A percentile compares a stretch with the other conserved stretches of the same genome.
These are phyloP conservation scores for Poeciliopsis infans DNA, from an alignment of 2,797 vertebrate species.

Conservation along the genomic window DNA sequence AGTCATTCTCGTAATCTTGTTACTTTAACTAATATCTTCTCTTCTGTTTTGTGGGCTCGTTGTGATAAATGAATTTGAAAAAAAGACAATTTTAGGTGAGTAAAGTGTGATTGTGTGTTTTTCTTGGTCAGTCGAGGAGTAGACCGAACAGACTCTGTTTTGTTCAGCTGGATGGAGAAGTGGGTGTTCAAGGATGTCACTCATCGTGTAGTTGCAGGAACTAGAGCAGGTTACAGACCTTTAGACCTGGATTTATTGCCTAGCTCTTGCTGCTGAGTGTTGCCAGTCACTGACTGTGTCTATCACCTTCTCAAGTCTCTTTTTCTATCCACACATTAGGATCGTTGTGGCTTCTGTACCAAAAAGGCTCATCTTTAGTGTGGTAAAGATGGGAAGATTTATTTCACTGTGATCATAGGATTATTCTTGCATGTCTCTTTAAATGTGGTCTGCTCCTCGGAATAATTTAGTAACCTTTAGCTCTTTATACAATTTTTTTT, in stretches of 20 bases:
- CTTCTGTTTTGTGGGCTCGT: constrained; percentile 50
- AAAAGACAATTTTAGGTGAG: constrained; percentile 35
- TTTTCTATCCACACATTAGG: constrained; percentile 16
- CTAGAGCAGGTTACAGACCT: constrained; percentile 50
- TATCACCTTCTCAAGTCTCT: constrained; percentile 13
- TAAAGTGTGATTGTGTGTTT: constrained; percentile 46
- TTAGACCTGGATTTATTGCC: constrained; percentile 56
- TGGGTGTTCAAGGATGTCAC: constrained; percentile 67
- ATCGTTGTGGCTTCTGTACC: constrained; percentile 21
- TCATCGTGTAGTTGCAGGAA: constrained; percentile 58
- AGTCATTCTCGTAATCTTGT: background rate
- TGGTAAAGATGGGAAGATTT: constrained; percentile 4
- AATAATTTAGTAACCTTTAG: constrained; percentile 52
- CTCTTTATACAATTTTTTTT: constrained; percentile 21
- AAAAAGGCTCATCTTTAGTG: constrained; percentile 14
- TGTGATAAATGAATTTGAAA: constrained; percentile 30
- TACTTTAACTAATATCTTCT: too few species aligned
- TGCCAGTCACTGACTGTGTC: constrained; percentile 31
- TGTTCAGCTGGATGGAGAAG: constrained; percentile 54
- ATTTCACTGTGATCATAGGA: constrained; percentile 20
- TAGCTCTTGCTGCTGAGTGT: constrained; percentile 10
- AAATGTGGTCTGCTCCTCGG: constrained; percentile 32
- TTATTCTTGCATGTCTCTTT: constrained; percentile 21
- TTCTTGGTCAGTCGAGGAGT: constrained; percentile 19
- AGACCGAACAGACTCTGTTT: constrained; percentile 68